Conservation (phyloP, 2,113 vertebrate species). For the Erythrocercus mccallii region DNA sequence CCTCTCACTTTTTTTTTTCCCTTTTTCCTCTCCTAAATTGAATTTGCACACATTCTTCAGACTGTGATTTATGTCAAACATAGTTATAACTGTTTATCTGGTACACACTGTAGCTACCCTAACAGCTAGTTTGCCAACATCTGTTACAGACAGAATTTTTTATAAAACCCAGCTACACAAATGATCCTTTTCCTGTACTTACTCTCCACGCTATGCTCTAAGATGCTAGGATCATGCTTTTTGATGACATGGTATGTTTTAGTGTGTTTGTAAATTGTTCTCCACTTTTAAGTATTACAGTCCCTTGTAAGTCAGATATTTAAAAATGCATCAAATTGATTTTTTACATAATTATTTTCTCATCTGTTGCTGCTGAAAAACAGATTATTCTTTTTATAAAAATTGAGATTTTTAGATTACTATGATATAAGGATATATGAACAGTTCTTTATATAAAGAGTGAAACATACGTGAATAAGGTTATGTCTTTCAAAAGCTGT, state of each 20-base stretch:
- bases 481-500: background rate
- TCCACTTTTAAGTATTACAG: background rate
- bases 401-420: background rate
- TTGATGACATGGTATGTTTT: background rate
- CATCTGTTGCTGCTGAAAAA: background rate
- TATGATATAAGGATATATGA: background rate
- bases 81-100: background rate
- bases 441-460: background rate
- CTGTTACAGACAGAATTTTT: background rate
- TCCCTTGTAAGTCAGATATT: background rate
- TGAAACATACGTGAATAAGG: background rate
- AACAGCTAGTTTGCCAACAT: background rate
- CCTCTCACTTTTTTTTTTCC: background rate
- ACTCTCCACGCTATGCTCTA: background rate
- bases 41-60: conserved; percentile 5
- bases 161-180: background rate
- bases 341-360: background rate
- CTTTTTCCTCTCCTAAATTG: background rate
- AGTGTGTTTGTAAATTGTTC: background rate
- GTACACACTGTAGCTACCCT: background rate
- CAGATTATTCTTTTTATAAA: background rate
- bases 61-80: background rate
- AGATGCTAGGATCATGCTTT: background rate
- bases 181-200: background rate
- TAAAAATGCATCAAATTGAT: background rate